Conservation (phyloP, 2,113 vertebrate species). For the Rhabdomys dilectus region DNA sequence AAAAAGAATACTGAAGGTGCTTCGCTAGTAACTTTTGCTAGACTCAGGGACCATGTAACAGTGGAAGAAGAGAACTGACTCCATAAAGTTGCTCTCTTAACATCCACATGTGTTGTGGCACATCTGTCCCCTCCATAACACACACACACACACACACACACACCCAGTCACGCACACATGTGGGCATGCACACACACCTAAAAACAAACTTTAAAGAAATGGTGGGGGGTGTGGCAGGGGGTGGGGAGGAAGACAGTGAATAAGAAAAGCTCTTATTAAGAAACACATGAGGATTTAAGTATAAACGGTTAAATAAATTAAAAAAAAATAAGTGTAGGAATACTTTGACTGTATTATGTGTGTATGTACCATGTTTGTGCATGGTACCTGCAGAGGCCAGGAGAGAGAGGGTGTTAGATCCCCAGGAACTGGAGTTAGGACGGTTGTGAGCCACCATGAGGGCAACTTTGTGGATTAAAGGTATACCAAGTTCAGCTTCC, state of each 20-base stretch:
- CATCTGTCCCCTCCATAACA: neutral
- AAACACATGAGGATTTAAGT: constrained; percentile 40
- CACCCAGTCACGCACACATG: neutral
- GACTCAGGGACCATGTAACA: neutral
- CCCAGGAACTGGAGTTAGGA: neutral
- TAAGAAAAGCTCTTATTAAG: constrained; percentile 11
- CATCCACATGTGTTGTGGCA: neutral
- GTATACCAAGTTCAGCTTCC: too few relatives aligned
- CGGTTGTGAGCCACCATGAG: neutral
- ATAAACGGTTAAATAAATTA: neutral
- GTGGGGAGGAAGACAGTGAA: neutral
- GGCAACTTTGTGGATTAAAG: too few relatives aligned
- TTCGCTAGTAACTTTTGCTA: neutral
- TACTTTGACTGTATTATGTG: neutral
- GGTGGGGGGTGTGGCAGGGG: too few relatives aligned
- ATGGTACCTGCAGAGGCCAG: neutral
- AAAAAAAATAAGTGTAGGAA: neutral
- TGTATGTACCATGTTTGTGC: neutral
- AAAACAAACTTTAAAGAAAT: neutral
- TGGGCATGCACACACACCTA: too few relatives aligned
- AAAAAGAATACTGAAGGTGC: neutral
- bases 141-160: neutral
- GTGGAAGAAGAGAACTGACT: neutral
- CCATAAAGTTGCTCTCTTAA: neutral
- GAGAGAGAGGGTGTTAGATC: neutral